These are phyloP conservation scores for Vanessa cardui DNA, from an alignment of 2,888 invertebrate species.

Conservation along the genomic window DNA sequence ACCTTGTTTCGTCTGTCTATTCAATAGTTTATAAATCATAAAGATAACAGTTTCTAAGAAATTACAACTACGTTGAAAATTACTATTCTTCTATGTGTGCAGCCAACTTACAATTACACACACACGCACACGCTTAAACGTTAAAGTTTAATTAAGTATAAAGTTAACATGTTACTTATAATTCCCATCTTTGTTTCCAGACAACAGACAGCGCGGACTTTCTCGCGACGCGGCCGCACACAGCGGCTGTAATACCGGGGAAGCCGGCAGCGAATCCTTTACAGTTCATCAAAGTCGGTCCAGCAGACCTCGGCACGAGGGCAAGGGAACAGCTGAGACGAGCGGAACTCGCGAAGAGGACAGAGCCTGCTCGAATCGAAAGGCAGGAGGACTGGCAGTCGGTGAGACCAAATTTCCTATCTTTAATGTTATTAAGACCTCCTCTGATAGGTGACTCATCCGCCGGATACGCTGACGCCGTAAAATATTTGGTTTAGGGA, in stretches of 20 bases:
- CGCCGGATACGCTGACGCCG: no score
- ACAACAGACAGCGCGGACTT: slow-evolving; percentile 80
- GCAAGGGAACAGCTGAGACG: slow-evolving; percentile 93
- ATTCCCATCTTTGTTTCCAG: slow-evolving; percentile 49
- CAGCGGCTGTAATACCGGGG: slow-evolving; percentile 87
- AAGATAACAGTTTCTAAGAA: no score
- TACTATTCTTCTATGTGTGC: no score
- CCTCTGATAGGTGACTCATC: not conserved
- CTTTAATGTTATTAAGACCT: not conserved
- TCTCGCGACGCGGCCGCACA: slow-evolving; percentile 76
- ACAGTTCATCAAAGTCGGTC: slow-evolving; percentile 94
- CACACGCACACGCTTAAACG: no score
- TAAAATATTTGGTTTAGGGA: no score
- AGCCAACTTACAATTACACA: no score
- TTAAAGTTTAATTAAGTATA: no score
- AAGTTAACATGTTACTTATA: not conserved
- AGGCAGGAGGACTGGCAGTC: slow-evolving; percentile 96
- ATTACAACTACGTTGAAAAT: no score
- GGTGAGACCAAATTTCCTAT: slow-evolving; percentile 78
- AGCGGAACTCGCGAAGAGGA: slow-evolving; percentile 92
- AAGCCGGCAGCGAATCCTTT: slow-evolving; percentile 94
- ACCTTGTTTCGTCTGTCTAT: no score
- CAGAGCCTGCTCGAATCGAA: slow-evolving; percentile 90
- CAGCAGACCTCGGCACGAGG: slow-evolving; percentile 92
- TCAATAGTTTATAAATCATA: no score